These are phyloP conservation scores for Mya arenaria DNA, from an alignment of 1,140 invertebrate genomes.

Conservation along the genomic window DNA sequence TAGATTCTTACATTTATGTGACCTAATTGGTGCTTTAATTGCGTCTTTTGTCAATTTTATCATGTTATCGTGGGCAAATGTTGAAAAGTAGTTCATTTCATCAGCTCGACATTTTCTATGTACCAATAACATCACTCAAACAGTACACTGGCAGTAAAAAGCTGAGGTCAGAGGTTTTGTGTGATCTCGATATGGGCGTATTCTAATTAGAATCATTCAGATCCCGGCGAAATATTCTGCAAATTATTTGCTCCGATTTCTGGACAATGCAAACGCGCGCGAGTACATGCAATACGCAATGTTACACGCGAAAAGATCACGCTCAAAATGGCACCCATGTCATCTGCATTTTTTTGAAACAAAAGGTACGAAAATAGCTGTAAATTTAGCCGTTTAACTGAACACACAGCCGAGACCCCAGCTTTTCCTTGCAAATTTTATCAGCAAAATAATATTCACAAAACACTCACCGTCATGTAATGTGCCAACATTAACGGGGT, in stretches of 20 bases:
- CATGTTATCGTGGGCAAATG: not conserved
- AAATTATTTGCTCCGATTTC: not conserved
- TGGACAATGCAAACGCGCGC: not conserved
- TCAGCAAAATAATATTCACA: slow-evolving; percentile 84
- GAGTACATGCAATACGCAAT: slow-evolving; percentile 66
- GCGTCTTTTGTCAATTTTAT: slow-evolving; percentile 6
- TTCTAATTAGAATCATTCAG: not conserved
- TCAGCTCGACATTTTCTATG: too few relatives aligned
- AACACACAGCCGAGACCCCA: slow-evolving; percentile 64
- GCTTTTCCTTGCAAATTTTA: slow-evolving; percentile 82
- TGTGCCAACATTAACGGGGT: slow-evolving; percentile 82
- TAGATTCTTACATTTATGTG: too few relatives aligned
- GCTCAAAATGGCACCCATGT: slow-evolving; percentile 42
- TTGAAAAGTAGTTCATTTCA: slow-evolving; percentile 19
- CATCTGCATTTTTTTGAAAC: slow-evolving; percentile 62
- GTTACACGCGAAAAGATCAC: slow-evolving; percentile 39
- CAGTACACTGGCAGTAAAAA: too few relatives aligned
- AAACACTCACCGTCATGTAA: slow-evolving; percentile 84
- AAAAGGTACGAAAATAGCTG: slow-evolving; percentile 36
- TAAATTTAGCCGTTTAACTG: slow-evolving; percentile 54
- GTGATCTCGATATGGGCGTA: slow-evolving; percentile 13
- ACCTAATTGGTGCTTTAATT: too few relatives aligned
- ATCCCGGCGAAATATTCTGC: not conserved
- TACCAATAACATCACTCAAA: too few relatives aligned
- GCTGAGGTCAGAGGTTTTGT: slow-evolving; percentile 35